These are phyloP conservation scores for Ophiodon elongatus DNA, from an alignment of 2,113 vertebrate genomes.

Conservation along the genomic window DNA sequence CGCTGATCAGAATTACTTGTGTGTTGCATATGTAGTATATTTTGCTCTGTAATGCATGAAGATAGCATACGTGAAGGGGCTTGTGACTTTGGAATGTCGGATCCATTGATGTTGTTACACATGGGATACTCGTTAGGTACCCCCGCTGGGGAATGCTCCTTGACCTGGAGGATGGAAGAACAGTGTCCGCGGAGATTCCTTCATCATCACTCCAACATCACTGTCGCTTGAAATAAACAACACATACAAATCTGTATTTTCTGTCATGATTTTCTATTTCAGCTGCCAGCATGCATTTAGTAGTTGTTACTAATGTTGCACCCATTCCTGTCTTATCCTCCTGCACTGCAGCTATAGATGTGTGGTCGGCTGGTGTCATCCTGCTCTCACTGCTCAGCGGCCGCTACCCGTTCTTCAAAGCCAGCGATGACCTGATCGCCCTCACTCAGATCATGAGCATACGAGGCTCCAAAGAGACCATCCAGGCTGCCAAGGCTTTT, in stretches of 20 bases:
- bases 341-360: constrained; percentile 91
- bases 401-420: constrained; percentile 98
- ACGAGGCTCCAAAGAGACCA: constrained; percentile 93
- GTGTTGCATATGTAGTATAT: too few species aligned
- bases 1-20: not conserved
- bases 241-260: not conserved
- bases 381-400: constrained; percentile 96
- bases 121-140: too few species aligned
- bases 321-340: not conserved
- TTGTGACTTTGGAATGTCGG: too few species aligned
- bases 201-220: too few species aligned
- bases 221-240: too few species aligned
- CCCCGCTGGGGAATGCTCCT: too few species aligned
- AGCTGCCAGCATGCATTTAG: not conserved
- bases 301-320: not conserved
- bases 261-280: too few species aligned
- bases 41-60: too few species aligned
- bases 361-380: constrained; percentile 97
- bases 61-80: too few species aligned
- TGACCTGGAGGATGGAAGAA: too few species aligned
- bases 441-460: constrained; percentile 97
- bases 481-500: constrained; percentile 92
- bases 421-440: constrained; percentile 95
- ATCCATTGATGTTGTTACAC: too few species aligned
- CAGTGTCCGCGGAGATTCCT: too few species aligned